Percentiles rank a stretch among this genome's conserved stretches.
Evolutionary conservation across 2,888 invertebrate genomes (phyloP).

Genomic region (Lepidochitona cinerea): DNA sequence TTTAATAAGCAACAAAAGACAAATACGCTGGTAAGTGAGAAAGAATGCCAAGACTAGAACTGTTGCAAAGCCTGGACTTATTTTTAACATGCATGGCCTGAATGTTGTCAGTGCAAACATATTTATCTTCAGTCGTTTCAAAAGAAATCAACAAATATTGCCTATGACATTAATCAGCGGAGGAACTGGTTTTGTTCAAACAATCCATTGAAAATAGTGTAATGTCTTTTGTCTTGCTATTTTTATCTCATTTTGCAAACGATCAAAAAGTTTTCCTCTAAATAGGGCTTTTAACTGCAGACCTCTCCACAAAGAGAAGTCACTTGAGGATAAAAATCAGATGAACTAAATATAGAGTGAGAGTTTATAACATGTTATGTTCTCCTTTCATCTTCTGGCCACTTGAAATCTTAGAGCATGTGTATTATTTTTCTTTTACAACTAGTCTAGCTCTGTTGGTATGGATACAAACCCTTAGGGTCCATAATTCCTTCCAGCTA

Average conservation of each 20-base stretch:
- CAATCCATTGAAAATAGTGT: not conserved
- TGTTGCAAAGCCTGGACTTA: no score
- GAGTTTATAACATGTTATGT: no score
- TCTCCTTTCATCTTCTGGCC: not conserved
- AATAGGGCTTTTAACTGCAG: not conserved
- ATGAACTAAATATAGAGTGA: not conserved
- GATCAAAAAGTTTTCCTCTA: not conserved
- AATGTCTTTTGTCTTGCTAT: constrained; percentile 3
- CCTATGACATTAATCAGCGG: not conserved
- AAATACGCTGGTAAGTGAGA: no score
- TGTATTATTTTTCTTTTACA: no score
- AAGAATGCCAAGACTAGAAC: no score
- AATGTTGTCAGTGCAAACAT: not conserved
- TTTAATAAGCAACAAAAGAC: no score
- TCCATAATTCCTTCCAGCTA: no score
- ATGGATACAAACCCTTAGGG: no score
- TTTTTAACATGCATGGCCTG: no score
- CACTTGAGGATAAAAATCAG: not conserved
- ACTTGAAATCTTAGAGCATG: no score
- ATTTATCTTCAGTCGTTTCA: not conserved
- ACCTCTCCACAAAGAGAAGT: not conserved
- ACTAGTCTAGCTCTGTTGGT: no score
- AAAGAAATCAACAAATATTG: not conserved
- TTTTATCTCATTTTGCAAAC: not conserved
- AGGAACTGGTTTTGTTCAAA: not conserved